Evolutionary conservation across 2,797 vertebrate species (phyloP).

Genomic region (Simalia tracyae): DNA sequence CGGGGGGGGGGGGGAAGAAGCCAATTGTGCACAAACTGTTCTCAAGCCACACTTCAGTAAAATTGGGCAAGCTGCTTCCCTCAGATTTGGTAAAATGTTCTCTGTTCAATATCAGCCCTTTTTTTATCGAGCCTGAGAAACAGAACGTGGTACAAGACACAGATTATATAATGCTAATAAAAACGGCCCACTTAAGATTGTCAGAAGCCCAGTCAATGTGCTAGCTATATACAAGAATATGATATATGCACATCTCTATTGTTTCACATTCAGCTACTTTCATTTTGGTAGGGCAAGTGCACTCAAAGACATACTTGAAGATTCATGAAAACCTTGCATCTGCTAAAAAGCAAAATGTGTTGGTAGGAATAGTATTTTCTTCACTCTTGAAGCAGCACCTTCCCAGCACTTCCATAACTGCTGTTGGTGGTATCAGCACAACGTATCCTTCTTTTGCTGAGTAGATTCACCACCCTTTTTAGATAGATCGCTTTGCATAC

Average conservation of each 20-base stretch:
- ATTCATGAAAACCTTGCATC: not conserved
- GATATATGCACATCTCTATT: not conserved
- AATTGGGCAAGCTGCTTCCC: not conserved
- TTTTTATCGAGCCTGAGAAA: not conserved
- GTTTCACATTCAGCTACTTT: not conserved
- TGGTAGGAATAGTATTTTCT: not conserved
- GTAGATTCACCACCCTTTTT: not conserved
- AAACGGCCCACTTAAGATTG: not conserved
- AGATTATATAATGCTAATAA: not conserved
- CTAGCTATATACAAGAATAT: not conserved
- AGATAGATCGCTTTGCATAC: not conserved
- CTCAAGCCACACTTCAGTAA: not conserved
- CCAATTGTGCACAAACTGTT: not conserved
- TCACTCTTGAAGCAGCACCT: not conserved
- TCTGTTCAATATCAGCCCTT: not conserved
- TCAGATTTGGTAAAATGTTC: not conserved
- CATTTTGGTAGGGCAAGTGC: not conserved
- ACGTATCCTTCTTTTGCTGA: not conserved
- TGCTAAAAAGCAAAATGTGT: not conserved
- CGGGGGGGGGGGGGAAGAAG: no score
- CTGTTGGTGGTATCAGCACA: not conserved
- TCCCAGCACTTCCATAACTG: not conserved
- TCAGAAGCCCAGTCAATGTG: not conserved
- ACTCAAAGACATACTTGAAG: not conserved
- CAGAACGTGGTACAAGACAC: not conserved